phyloP scores from a whole-genome alignment of 2,113 vertebrate species.

The Mesocricetus auratus region DNA sequence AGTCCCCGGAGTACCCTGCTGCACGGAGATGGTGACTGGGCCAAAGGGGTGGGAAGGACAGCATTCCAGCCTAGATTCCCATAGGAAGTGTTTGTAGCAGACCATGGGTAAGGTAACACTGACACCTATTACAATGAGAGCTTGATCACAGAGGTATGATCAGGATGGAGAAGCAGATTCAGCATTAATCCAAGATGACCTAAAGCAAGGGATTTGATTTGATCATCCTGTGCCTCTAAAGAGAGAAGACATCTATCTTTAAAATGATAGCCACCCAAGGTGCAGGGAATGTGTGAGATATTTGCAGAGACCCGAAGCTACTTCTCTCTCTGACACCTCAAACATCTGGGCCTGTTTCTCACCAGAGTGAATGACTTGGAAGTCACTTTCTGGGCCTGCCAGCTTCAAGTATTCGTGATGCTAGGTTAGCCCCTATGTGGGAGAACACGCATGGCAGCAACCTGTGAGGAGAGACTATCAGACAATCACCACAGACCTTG shows the following conservation, averaged over 20 bases:
- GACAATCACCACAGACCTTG: not conserved
- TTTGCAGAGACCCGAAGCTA: not conserved
- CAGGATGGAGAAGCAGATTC: slow-evolving; percentile 20
- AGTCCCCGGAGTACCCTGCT: not conserved
- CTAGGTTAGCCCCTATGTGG: not conserved
- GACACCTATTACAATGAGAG: not conserved
- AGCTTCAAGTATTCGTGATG: not conserved
- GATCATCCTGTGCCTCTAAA: not conserved
- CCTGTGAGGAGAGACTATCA: not conserved
- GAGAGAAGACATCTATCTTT: not conserved
- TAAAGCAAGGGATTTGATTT: slow-evolving; percentile 11
- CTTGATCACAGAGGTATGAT: not conserved
- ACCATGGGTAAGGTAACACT: not conserved
- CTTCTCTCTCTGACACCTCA: not conserved
- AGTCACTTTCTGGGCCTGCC: not conserved
- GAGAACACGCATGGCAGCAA: not conserved
- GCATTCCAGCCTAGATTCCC: not conserved
- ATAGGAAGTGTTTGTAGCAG: not conserved
- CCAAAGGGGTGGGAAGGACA: slow-evolving; percentile 14
- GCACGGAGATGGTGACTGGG: not conserved
- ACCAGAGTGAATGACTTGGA: not conserved
- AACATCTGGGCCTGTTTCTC: not conserved
- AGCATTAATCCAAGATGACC: not conserved
- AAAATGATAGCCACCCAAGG: not conserved
- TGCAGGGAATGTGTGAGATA: not conserved